phyloP scores from a whole-genome alignment of 92 coral and sea anemone species.

The Epizoanthus ramosus region DNA sequence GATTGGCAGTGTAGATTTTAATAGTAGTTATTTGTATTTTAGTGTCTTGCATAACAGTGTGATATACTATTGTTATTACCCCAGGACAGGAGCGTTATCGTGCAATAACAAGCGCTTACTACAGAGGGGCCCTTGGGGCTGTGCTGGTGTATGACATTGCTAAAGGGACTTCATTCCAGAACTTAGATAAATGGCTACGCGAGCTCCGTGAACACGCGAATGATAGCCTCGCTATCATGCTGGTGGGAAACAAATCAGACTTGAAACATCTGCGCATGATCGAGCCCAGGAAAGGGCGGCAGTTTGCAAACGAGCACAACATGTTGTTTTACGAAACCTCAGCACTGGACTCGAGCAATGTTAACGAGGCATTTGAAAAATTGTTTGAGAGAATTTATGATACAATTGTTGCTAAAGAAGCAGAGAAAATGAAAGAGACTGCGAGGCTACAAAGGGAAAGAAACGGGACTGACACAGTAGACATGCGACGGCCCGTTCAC shows the following conservation, averaged over 20 bases:
- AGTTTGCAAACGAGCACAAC: slow-evolving; percentile 79
- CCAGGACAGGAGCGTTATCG: slow-evolving; percentile 98
- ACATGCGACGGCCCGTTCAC: background rate
- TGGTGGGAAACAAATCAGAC: slow-evolving; percentile 96
- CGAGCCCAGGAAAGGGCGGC: slow-evolving; percentile 80
- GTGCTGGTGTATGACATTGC: slow-evolving; percentile 97
- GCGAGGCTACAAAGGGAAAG: slow-evolving; percentile 1
- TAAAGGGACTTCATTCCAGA: slow-evolving; percentile 87
- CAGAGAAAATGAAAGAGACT: slow-evolving; percentile 50
- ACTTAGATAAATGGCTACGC: slow-evolving; percentile 88
- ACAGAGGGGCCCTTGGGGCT: slow-evolving; percentile 98
- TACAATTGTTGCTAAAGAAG: slow-evolving; percentile 68
- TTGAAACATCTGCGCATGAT: slow-evolving; percentile 89
- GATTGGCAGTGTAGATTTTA: no score
- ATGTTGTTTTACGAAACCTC: slow-evolving; percentile 95
- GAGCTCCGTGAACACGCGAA: slow-evolving; percentile 89
- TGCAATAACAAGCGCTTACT: slow-evolving; percentile 98
- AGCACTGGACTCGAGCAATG: slow-evolving; percentile 90
- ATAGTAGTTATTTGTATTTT: no score
- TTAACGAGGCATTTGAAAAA: slow-evolving; percentile 88
- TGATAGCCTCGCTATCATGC: slow-evolving; percentile 71
- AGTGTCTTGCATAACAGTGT: background rate
- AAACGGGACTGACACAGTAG: slow-evolving; percentile 16
- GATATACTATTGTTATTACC: background rate
- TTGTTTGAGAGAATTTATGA: slow-evolving; percentile 84